phyloP scores from a whole-genome alignment of 2,888 invertebrate species.

The Oscheius sp. region DNA sequence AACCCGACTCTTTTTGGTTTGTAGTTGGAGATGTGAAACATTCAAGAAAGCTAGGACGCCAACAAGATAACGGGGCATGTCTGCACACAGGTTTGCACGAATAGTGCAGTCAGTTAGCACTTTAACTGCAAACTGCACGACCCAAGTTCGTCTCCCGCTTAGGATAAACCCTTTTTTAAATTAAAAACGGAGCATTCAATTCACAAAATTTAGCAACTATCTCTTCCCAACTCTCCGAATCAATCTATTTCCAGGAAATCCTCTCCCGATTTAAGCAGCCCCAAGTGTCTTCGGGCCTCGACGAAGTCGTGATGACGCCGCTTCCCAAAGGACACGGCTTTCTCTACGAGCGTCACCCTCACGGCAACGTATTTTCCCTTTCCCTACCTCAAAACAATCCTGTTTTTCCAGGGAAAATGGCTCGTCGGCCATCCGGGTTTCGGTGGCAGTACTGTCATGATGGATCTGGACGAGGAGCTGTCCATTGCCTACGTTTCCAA shows the following conservation, averaged over 20 bases:
- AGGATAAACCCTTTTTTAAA: no score
- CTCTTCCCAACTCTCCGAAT: no score
- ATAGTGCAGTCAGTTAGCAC: no score
- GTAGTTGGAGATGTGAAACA: no score
- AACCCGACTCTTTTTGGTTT: no score
- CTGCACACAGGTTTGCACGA: no score
- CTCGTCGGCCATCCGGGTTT: conserved; percentile 69
- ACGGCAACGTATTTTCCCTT: conserved; percentile 53
- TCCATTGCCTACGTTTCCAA: conserved; percentile 71
- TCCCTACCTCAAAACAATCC: not conserved
- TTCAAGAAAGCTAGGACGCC: no score
- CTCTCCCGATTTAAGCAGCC: conserved; percentile 62
- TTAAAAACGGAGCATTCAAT: no score
- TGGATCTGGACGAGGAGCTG: conserved; percentile 69
- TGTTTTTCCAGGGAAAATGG: conserved; percentile 62
- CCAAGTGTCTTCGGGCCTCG: conserved; percentile 60
- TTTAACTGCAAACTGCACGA: no score
- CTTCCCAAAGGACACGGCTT: conserved; percentile 71
- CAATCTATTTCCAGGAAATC: conserved; percentile 43
- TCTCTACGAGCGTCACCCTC: conserved; percentile 70
- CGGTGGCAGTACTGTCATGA: conserved; percentile 71
- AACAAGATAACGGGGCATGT: no score
- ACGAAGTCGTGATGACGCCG: conserved; percentile 63
- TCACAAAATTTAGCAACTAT: no score
- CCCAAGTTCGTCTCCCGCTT: no score